Percentiles rank a stretch among this genome's conserved stretches.
These are phyloP conservation scores for Megaptera novaeangliae DNA, from an alignment of 2,113 vertebrate genomes.

Conservation along the genomic window DNA sequence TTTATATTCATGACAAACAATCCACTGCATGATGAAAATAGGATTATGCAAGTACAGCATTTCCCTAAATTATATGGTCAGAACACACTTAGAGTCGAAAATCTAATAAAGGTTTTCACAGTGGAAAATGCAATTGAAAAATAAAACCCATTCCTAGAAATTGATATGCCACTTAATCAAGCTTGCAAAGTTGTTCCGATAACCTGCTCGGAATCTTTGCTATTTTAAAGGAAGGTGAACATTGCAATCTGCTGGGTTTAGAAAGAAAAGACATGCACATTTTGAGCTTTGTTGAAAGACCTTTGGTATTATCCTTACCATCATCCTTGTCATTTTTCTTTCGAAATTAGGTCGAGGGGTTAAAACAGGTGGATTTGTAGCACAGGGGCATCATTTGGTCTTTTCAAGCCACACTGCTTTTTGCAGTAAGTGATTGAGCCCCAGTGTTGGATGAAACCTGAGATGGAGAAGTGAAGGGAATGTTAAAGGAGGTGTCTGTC, in stretches of 20 bases:
- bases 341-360: slow-evolving; percentile 5
- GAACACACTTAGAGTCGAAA: slow-evolving; percentile 45
- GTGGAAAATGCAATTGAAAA: slow-evolving; percentile 49
- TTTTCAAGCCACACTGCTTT: not conserved
- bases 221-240: not conserved
- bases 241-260: not conserved
- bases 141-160: slow-evolving; percentile 58
- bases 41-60: slow-evolving; percentile 53
- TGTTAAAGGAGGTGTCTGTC: not conserved
- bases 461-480: not conserved
- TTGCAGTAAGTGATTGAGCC: not conserved
- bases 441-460: not conserved
- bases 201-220: not conserved
- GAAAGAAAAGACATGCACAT: not conserved
- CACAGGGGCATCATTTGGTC: not conserved
- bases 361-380: not conserved
- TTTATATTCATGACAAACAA: slow-evolving; percentile 73
- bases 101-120: slow-evolving; percentile 64
- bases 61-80: slow-evolving; percentile 68
- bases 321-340: not conserved
- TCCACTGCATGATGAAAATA: slow-evolving; percentile 58
- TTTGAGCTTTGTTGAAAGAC: not conserved
- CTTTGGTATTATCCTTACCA: not conserved
- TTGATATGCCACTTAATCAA: slow-evolving; percentile 44
- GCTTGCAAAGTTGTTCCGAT: slow-evolving; percentile 39